phyloP scores from a whole-genome alignment of 2,888 invertebrate genomes.

The Eupithecia inturbata region DNA sequence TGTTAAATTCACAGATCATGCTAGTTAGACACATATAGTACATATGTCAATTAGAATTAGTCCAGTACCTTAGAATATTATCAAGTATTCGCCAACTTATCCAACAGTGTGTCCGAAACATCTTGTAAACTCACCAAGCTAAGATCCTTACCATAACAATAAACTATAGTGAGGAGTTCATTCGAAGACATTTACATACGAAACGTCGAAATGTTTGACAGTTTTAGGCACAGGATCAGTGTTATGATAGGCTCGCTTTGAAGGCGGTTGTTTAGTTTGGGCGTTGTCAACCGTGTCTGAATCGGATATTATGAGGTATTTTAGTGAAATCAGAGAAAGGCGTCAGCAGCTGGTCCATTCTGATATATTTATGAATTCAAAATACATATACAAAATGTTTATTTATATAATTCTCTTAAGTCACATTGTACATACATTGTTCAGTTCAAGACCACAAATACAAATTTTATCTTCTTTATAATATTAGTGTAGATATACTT shows the following conservation, averaged over 20 bases:
- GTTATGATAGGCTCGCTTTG: constrained; percentile 59
- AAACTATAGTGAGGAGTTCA: constrained; percentile 54
- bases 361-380: no score
- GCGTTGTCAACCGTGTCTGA: constrained; percentile 11
- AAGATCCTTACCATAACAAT: constrained; percentile 79
- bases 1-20: no score
- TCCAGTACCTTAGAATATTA: no score
- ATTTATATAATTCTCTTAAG: no score
- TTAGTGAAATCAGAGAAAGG: neutral
- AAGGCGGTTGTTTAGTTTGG: constrained; percentile 45
- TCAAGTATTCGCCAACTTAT: constrained; percentile 4
- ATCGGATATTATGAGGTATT: neutral
- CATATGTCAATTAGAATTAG: no score
- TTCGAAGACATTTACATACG: constrained; percentile 69
- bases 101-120: constrained; percentile 55
- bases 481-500: no score
- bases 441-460: no score
- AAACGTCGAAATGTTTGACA: constrained; percentile 75
- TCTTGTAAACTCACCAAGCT: constrained; percentile 67
- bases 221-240: constrained; percentile 57
- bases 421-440: no score
- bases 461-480: no score
- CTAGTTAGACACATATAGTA: no score
- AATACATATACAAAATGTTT: no score
- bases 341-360: no score